Evolutionary conservation across 2,113 vertebrate species (phyloP).

Genomic region (Osmerus eperlanus): DNA sequence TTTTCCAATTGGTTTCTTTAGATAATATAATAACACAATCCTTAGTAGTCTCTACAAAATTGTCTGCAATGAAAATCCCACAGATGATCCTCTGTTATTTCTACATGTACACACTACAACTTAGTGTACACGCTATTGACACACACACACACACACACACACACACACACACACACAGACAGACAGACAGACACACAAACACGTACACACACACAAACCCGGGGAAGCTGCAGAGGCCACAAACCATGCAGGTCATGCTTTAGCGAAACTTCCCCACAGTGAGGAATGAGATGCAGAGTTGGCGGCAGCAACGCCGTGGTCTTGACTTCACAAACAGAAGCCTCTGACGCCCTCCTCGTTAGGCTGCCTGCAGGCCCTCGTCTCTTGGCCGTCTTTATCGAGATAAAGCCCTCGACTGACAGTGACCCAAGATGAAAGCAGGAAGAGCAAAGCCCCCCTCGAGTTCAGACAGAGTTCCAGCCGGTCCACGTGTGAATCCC

Average conservation of each 20-base stretch:
- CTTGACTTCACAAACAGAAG: constrained; percentile 16
- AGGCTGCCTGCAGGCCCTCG: constrained; percentile 41
- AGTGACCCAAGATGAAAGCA: constrained; percentile 73
- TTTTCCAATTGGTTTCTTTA: no score
- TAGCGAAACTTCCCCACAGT: constrained; percentile 20
- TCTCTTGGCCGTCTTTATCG: constrained; percentile 54
- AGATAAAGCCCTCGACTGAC: constrained; percentile 66
- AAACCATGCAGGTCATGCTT: no score
- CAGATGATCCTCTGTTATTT: background rate
- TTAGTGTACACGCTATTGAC: no score
- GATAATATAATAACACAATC: no score
- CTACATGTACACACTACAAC: background rate
- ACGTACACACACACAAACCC: no score
- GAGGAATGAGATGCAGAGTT: constrained; percentile 7
- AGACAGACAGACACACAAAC: no score
- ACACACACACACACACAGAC: no score
- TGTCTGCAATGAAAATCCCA: no score
- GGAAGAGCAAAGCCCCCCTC: constrained; percentile 52
- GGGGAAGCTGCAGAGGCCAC: no score
- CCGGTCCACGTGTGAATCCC: constrained; percentile 5
- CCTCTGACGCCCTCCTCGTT: constrained; percentile 25
- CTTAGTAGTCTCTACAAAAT: no score
- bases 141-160: no score
- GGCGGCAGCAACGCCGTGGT: constrained; percentile 20
- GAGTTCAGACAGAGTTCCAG: constrained; percentile 74